Percentiles rank a stretch among this genome's conserved stretches.
Conservation (phyloP, 2,888 invertebrate species). For the Cremastinae sp. region DNA sequence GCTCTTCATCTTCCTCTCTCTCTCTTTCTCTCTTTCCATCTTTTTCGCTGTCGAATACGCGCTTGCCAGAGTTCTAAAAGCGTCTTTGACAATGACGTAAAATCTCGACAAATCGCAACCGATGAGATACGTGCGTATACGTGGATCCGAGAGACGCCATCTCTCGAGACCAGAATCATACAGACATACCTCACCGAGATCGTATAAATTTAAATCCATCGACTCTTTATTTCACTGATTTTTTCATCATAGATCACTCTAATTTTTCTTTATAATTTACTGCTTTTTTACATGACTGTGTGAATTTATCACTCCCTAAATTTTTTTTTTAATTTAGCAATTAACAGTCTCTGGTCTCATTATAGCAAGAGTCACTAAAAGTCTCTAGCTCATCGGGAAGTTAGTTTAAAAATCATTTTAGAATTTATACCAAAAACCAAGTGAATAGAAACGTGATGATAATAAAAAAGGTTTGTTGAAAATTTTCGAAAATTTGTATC, state of each 20-base stretch:
- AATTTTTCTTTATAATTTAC: neutral
- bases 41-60: conserved; percentile 62
- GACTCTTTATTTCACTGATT: neutral
- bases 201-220: too few species aligned
- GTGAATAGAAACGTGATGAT: too few species aligned
- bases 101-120: conserved; percentile 71
- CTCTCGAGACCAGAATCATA: conserved; percentile 19
- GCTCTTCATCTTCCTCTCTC: conserved; percentile 13
- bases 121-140: conserved; percentile 28
- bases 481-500: neutral
- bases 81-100: conserved; percentile 78
- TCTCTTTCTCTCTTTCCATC: conserved; percentile 49
- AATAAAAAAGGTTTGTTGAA: too few species aligned
- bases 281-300: too few species aligned
- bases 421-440: too few species aligned
- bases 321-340: too few species aligned
- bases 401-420: too few species aligned
- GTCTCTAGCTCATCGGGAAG: too few species aligned
- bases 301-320: too few species aligned
- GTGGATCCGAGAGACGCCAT: conserved; percentile 18
- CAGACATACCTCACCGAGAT: conserved; percentile 16
- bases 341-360: too few species aligned
- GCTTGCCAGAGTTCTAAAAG: conserved; percentile 77
- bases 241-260: neutral
- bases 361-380: too few species aligned